Conservation (phyloP, 2,888 invertebrate genomes). For the Eilema depressum region DNA sequence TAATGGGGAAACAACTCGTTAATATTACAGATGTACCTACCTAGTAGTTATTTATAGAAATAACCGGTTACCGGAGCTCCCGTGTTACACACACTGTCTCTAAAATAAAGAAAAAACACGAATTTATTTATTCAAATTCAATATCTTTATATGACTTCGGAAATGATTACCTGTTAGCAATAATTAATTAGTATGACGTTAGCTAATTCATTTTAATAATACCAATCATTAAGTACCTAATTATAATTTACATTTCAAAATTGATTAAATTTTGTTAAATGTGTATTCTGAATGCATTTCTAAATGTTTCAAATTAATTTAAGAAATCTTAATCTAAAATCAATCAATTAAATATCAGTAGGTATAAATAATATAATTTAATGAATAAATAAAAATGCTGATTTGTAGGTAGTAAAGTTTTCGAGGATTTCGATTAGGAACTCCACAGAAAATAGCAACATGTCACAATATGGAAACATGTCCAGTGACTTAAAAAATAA, state of each 20-base stretch:
- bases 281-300: not conserved
- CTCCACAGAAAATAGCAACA: no score
- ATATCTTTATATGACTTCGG: not conserved
- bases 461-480: no score
- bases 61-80: not conserved
- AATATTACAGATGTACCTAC: not conserved
- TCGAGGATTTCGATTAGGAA: no score
- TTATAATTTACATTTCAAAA: conserved; percentile 1
- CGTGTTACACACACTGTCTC: not conserved
- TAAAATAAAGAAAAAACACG: not conserved
- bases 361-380: not conserved
- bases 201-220: not conserved
- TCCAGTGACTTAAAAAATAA: no score
- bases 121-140: not conserved
- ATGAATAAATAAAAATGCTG: no score
- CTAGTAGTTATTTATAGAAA: no score
- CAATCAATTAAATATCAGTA: not conserved
- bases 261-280: not conserved
- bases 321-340: not conserved
- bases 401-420: no score
- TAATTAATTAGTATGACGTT: not conserved
- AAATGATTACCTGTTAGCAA: not conserved
- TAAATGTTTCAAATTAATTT: not conserved
- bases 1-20: not conserved
- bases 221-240: not conserved